phyloP scores from a whole-genome alignment of 2,797 vertebrate genomes.

The Triplophysa bombifrons region DNA sequence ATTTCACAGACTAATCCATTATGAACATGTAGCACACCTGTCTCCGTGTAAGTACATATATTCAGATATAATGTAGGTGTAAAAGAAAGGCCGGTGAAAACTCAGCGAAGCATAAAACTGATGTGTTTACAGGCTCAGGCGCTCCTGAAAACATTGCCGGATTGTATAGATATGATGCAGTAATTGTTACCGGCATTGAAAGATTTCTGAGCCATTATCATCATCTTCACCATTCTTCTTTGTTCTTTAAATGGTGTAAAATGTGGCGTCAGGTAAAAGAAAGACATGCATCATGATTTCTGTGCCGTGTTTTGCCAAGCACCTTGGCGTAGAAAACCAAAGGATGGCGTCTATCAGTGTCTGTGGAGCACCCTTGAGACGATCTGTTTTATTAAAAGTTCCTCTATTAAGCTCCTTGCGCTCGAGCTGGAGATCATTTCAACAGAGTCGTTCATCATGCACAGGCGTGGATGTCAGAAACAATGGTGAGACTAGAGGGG shows the following conservation, averaged over 20 bases:
- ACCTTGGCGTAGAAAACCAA: conserved; percentile 62
- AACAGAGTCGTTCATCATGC: conserved; percentile 75
- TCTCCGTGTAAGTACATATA: conserved; percentile 57
- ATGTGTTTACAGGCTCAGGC: neutral
- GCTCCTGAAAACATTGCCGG: neutral
- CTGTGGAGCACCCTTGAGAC: conserved; percentile 71
- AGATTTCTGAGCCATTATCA: neutral
- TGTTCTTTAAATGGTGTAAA: neutral
- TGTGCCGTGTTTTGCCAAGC: conserved; percentile 34
- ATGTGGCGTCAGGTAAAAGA: neutral
- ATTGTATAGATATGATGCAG: neutral
- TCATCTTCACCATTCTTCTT: neutral
- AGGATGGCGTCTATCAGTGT: conserved; percentile 72
- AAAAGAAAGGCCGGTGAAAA: conserved; percentile 42
- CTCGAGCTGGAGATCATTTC: conserved; percentile 69
- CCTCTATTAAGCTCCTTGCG: conserved; percentile 72
- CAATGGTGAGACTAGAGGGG: conserved; percentile 62
- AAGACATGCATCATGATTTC: conserved; percentile 29
- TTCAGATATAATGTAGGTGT: conserved; percentile 61
- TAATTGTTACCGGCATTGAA: neutral
- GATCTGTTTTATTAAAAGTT: conserved; percentile 79
- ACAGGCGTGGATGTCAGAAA: conserved; percentile 64
- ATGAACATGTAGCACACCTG: conserved; percentile 60
- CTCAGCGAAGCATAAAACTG: neutral
- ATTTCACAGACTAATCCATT: conserved; percentile 65